Percentiles rank a stretch among this genome's conserved stretches.
Evolutionary conservation across 2,888 invertebrate genomes (phyloP).

Genomic region (Zygogramma bicolorata): DNA sequence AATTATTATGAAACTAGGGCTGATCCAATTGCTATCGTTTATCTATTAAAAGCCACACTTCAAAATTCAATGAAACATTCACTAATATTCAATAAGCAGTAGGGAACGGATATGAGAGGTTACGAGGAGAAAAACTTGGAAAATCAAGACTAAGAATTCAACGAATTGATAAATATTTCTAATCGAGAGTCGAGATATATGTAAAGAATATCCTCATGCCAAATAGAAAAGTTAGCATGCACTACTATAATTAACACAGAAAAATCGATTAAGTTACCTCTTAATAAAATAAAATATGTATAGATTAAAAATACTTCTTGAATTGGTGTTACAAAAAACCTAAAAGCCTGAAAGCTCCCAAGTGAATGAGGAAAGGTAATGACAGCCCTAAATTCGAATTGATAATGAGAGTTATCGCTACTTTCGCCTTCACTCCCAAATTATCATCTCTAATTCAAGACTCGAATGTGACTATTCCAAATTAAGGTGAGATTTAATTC

Average conservation of each 20-base stretch:
- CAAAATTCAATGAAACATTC: slow-evolving; percentile 9
- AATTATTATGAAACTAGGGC: background rate
- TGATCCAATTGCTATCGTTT: background rate
- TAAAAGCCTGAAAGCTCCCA: background rate
- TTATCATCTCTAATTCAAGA: background rate
- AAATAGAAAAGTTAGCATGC: slow-evolving; percentile 15
- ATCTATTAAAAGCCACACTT: slow-evolving; percentile 3
- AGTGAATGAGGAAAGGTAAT: background rate
- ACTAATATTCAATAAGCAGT: slow-evolving; percentile 14
- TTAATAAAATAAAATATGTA: background rate
- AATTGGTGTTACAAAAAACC: background rate
- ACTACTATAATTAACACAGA: slow-evolving; percentile 16
- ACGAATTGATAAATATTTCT: slow-evolving; percentile 19
- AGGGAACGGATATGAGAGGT: slow-evolving; percentile 13
- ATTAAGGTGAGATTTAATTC: background rate
- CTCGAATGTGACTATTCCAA: background rate
- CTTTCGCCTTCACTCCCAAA: background rate
- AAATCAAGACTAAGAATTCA: slow-evolving; percentile 19
- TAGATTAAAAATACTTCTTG: background rate
- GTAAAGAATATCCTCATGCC: slow-evolving; percentile 21
- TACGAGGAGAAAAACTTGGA: slow-evolving; percentile 27
- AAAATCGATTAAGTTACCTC: background rate
- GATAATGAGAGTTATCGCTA: background rate
- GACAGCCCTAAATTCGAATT: background rate
- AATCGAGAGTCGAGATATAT: slow-evolving; percentile 49